phyloP scores from a whole-genome alignment of 2,113 vertebrate genomes.

The Anarhynchus alexandrinus region DNA sequence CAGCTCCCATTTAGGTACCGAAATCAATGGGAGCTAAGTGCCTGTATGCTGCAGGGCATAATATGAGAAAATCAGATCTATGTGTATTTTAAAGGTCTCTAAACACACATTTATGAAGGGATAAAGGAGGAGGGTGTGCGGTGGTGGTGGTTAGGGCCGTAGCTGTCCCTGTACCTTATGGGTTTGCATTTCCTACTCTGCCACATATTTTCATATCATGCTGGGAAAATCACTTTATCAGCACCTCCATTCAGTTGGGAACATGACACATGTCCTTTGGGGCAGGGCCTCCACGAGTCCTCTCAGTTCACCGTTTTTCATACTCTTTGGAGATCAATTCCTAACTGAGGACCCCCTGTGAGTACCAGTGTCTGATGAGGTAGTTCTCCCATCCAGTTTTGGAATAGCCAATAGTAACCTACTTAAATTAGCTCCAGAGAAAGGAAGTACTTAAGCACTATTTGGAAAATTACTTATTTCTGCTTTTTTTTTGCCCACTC shows the following conservation, averaged over 20 bases:
- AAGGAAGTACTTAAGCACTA: background rate
- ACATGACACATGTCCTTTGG: background rate
- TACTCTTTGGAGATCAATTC: background rate
- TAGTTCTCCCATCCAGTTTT: background rate
- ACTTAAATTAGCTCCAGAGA: background rate
- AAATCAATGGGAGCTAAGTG: constrained; percentile 58
- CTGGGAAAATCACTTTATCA: background rate
- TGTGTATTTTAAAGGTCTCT: constrained; percentile 23
- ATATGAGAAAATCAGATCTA: constrained; percentile 28
- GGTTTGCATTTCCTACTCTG: background rate
- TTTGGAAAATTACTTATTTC: background rate
- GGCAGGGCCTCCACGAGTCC: background rate
- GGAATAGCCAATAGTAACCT: background rate
- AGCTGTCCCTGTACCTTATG: background rate
- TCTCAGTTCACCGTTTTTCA: background rate
- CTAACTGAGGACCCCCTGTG: background rate
- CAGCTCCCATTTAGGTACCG: constrained; percentile 30
- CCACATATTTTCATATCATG: background rate
- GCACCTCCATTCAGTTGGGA: background rate
- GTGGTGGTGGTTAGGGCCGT: background rate
- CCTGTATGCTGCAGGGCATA: constrained; percentile 11
- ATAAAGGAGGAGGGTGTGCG: background rate
- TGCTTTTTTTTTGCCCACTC: background rate
- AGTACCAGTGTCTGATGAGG: background rate
- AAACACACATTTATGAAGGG: background rate